Evolutionary conservation across 2,888 invertebrate species (phyloP).

Genomic region (Lottia scabra): DNA sequence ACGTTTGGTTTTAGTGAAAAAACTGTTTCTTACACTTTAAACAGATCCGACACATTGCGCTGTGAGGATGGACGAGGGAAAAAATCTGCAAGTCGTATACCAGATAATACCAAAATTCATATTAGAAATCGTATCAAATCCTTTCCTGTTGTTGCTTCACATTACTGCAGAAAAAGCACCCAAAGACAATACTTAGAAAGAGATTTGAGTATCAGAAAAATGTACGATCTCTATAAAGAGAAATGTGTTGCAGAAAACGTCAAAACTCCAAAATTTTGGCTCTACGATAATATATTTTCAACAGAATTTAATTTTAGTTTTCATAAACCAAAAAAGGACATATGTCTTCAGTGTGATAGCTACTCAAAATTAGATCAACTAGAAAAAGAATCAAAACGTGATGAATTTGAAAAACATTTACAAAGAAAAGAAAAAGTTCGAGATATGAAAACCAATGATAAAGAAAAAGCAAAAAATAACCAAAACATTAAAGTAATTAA

Average conservation of each 20-base stretch:
- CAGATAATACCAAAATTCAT: background rate
- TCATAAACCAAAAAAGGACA: constrained; percentile 33
- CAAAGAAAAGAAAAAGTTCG: constrained; percentile 7
- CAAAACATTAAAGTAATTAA: constrained; percentile 18
- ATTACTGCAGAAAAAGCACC: no score
- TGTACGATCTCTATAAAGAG: background rate
- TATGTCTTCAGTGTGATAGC: constrained; percentile 28
- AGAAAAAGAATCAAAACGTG: background rate
- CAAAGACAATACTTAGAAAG: constrained; percentile 34
- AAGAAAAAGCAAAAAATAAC: constrained; percentile 20
- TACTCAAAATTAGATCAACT: constrained; percentile 3
- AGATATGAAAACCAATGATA: constrained; percentile 26
- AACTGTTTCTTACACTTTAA: background rate
- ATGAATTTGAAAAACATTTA: no score
- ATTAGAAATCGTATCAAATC: constrained; percentile 23
- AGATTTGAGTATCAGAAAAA: constrained; percentile 13
- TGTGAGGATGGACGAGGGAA: background rate
- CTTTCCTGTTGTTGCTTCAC: no score
- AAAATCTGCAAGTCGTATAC: background rate
- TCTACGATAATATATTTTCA: constrained; percentile 27
- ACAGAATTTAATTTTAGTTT: constrained; percentile 31
- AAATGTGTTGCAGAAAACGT: constrained; percentile 17
- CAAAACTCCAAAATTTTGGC: constrained; percentile 12
- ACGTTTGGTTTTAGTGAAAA: background rate
- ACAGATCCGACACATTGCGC: background rate